Evolutionary conservation across 2,113 vertebrate species (phyloP), one percentile per base, ranked within the genome.

Genomic region (Agapornis roseicollis): DNA sequence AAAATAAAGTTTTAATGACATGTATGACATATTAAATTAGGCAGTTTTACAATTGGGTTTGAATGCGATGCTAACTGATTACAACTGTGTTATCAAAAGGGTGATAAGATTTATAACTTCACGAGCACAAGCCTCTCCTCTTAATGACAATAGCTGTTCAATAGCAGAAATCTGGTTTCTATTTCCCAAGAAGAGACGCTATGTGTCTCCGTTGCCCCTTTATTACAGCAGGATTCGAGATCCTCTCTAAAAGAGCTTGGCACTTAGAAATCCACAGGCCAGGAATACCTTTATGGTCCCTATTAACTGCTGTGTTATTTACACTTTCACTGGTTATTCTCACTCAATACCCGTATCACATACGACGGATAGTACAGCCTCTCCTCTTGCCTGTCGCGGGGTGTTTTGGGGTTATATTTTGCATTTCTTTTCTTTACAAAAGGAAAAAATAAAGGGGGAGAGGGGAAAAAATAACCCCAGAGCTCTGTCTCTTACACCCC

Each of bases 41-140:
- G 97, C 98, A 97, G 95, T 94, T 98, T 98, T 97, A 98, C 98
- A 98, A 97, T 97, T 98, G 96, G 91, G 89, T 91, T 96, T 90
- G 97, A 97, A 97, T 93, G 95, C 95, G 96, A 97, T 97, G 88
- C 93, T 96, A 96, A 97, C 98, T 98, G 98, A 98, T 97, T 98
- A 97, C 97, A 97, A 97, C 97, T 88, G 97, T 97, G 96, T 98
- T 98, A 98, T 98, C 98, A 97, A 97, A 97, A 97, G 97, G 96
- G 96, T 66, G 97, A 96, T 98, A 98, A 98, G 98, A 98, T 98
- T 97, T 98, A 98, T 97, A 98, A 98, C 97, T 98, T 94, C 52
- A 33, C 41, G 85, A 97, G 96, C 97, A 84, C 94, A 97, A 97
- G 97, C 97, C 97, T 97, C 96, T 95, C 37, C 65, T 96, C 92